Conservation (phyloP, 2,113 vertebrate genomes). For the Spizaetus ornatus region DNA sequence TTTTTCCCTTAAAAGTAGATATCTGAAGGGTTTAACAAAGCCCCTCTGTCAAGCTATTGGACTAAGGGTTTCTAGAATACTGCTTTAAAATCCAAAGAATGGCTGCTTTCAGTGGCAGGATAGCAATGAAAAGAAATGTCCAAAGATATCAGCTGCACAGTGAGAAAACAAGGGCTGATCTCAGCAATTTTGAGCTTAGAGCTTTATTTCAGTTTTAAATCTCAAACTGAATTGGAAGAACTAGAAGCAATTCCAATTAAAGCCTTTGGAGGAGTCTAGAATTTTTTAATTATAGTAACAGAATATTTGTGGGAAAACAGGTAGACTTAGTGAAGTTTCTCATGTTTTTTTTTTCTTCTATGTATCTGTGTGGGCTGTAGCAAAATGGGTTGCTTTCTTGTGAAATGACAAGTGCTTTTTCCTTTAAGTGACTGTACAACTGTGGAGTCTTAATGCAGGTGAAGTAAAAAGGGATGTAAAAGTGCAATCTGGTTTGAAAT, state of each 20-base stretch:
- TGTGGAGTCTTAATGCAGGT: not conserved
- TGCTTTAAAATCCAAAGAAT: conserved; percentile 41
- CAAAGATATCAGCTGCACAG: conserved; percentile 53
- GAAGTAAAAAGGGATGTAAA: not conserved
- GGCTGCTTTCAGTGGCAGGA: conserved; percentile 47
- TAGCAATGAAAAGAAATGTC: conserved; percentile 37
- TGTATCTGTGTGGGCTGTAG: not conserved
- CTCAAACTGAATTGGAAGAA: not conserved
- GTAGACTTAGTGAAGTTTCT: not conserved
- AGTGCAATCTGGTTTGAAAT: not conserved
- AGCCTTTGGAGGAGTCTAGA: not conserved
- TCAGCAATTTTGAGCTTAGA: conserved; percentile 2
- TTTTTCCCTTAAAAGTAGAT: conserved; percentile 35
- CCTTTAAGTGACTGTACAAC: not conserved
- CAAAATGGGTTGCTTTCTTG: not conserved
- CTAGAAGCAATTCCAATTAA: not conserved
- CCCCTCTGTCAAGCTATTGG: conserved; percentile 38
- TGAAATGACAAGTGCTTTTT: not conserved
- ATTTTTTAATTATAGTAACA: not conserved
- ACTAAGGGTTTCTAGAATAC: not conserved
- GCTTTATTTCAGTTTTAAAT: conserved; percentile 8
- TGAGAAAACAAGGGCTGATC: conserved; percentile 18
- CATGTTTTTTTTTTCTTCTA: not conserved
- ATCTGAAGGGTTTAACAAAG: conserved; percentile 48
- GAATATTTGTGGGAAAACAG: not conserved